A percentile compares a stretch with the other conserved stretches of the same genome.
These are phyloP conservation scores for Corapipo altera DNA, from an alignment of 2,113 vertebrate genomes.

Conservation along the genomic window DNA sequence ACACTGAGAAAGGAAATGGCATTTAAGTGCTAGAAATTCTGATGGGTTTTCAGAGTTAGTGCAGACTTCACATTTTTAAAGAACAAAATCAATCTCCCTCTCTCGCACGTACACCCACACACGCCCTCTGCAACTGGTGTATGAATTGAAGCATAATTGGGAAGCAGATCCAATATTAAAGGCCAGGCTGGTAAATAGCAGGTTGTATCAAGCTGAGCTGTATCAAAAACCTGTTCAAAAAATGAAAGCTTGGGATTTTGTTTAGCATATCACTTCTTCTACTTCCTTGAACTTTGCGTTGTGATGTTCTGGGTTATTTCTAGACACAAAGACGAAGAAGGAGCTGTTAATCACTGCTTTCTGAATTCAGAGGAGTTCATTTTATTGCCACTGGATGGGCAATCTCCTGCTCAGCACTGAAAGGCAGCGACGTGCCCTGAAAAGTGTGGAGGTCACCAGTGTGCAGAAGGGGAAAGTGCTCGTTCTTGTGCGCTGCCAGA, in stretches of 20 bases:
- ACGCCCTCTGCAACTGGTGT: conserved; percentile 50
- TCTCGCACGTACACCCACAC: conserved; percentile 36
- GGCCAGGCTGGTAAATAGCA: conserved; percentile 55
- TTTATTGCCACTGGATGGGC: not conserved
- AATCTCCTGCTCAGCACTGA: not conserved
- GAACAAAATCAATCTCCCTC: conserved; percentile 57
- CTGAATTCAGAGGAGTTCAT: not conserved
- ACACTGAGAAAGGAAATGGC: not conserved
- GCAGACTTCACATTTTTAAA: conserved; percentile 54
- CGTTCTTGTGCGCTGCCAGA: accelerated
- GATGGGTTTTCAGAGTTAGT: conserved; percentile 36
- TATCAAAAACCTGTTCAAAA: conserved; percentile 40
- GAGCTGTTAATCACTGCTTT: not conserved
- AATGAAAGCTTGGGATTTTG: not conserved
- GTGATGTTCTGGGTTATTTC: not conserved
- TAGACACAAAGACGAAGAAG: not conserved
- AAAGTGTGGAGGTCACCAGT: not conserved
- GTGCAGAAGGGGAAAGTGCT: accelerated
- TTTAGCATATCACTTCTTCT: not conserved
- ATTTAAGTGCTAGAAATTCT: conserved; percentile 47
- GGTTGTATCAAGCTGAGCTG: conserved; percentile 21
- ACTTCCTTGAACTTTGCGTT: not conserved
- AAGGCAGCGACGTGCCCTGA: accelerated
- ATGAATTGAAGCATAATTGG: conserved; percentile 57
- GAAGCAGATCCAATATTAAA: conserved; percentile 49